Base-by-base conservation (phyloP, 1,140 invertebrate genomes). In the Lordiphosa clarofinis region DNA sequence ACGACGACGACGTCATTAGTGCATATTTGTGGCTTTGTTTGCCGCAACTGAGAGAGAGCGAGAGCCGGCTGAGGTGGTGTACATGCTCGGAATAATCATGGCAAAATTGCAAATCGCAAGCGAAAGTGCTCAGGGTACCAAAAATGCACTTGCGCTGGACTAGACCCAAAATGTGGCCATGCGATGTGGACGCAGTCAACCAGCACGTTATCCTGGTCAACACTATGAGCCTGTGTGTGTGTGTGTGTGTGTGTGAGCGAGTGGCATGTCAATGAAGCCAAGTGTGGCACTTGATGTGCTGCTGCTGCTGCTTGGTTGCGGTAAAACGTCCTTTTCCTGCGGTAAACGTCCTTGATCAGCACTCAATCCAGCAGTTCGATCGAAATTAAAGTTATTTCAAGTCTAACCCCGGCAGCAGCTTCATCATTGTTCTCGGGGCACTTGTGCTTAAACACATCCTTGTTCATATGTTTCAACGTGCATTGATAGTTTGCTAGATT, bases 11-110 rank as follows among this genome's bases (percentile, higher is more conserved):
- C 72, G 73, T 87, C 82, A 87, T 87, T 87, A 87, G 84, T 87
- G 82, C 82, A 82, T 87, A 87, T 87, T 87, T 87, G 82, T 87
- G 84, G 82, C 78, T 84, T 84, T 84, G 73, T 87, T 87, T 87
- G 78, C 82, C 84, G 56, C 82, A 87, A 87, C 70, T 66, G 73
- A 69, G 21, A 4, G 12, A 0, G 13, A 7, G 52, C 36, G 47
- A 31, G 39, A 9, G 21, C 19, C 42, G 9, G 50, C 9, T 38
- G 48, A 38, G 55, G 60, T 58, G 73, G 57, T 44, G 71, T 59
- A 81, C 76, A 81, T 81, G 76, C 76, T 81, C 76, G 81, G 78
- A 82, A 84, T 82, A 82, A 82, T 82, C 76, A 82, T 82, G 70
- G 73, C 78, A 65, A 82, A 84, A 82, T 82, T 82, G 69, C 73